Conservation (phyloP, 37 sponge, comb jelly and placozoan species). For the Spongilla lacustris region DNA sequence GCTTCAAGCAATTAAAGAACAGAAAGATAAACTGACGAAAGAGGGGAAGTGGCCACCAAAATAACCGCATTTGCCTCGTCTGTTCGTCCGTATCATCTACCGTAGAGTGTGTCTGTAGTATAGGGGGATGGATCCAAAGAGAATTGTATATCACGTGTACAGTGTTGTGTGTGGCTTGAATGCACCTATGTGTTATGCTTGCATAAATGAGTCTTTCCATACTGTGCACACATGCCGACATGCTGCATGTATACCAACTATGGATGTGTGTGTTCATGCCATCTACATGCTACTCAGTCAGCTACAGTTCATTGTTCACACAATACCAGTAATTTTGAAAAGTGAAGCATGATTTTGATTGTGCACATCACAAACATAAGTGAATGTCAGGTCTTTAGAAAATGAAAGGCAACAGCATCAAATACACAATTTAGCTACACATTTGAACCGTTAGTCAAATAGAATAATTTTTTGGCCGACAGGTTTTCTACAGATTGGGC, state of each 20-base stretch:
- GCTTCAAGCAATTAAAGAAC: conserved; percentile 44
- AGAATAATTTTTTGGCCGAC: conserved; percentile 78
- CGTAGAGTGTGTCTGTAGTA: not conserved
- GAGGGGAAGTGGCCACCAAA: conserved; percentile 84
- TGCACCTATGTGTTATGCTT: not conserved
- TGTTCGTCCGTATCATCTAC: not conserved
- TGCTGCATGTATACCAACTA: not conserved
- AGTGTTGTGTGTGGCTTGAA: not conserved
- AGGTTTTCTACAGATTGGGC: conserved; percentile 89
- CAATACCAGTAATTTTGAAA: not conserved
- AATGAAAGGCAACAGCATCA: not conserved
- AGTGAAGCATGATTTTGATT: too few species aligned
- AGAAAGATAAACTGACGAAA: conserved; percentile 77
- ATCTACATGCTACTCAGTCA: too few species aligned
- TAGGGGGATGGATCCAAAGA: not conserved
- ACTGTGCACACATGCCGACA: not conserved
- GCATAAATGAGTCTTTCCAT: not conserved
- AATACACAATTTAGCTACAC: not conserved
- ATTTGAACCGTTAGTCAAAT: conserved; percentile 48
- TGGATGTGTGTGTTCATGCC: not conserved
- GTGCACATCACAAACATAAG: not conserved
- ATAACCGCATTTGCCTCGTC: not conserved
- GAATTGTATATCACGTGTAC: not conserved
- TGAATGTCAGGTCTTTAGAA: not conserved
- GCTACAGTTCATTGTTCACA: not conserved